Conservation (phyloP, 2,797 vertebrate species). For the Sardinella longiceps region DNA sequence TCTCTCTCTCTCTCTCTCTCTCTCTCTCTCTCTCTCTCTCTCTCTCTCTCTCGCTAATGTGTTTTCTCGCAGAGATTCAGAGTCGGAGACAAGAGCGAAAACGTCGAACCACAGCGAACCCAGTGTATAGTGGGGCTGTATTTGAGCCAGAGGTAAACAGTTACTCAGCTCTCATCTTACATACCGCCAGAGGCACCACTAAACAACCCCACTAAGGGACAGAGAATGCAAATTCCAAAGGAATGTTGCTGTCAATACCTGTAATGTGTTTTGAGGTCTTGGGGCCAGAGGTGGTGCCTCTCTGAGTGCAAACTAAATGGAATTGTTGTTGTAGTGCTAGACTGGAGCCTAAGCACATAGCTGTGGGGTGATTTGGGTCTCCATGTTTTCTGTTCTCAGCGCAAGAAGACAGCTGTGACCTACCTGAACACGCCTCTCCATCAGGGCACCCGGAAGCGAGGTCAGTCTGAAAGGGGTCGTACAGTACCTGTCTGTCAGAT, state of each 20-base stretch:
- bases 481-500: background rate
- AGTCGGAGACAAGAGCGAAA: conserved; percentile 89
- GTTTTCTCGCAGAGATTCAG: conserved; percentile 82
- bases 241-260: background rate
- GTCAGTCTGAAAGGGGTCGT: conserved; percentile 63
- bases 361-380: no score
- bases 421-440: conserved; percentile 88
- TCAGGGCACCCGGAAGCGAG: conserved; percentile 85
- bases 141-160: conserved; percentile 86
- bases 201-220: background rate
- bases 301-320: background rate
- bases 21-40: conserved; percentile 25
- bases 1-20: conserved; percentile 25
- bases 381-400: conserved; percentile 66
- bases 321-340: background rate
- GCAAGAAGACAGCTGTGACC: conserved; percentile 86
- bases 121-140: conserved; percentile 86
- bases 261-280: background rate
- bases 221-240: background rate
- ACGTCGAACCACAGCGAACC: conserved; percentile 88
- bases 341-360: background rate
- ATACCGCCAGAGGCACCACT: background rate
- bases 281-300: background rate
- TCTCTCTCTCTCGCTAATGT: conserved; percentile 20
- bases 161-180: background rate